Evolutionary conservation across 2,113 vertebrate species (phyloP).

Genomic region (Haemorhous mexicanus): DNA sequence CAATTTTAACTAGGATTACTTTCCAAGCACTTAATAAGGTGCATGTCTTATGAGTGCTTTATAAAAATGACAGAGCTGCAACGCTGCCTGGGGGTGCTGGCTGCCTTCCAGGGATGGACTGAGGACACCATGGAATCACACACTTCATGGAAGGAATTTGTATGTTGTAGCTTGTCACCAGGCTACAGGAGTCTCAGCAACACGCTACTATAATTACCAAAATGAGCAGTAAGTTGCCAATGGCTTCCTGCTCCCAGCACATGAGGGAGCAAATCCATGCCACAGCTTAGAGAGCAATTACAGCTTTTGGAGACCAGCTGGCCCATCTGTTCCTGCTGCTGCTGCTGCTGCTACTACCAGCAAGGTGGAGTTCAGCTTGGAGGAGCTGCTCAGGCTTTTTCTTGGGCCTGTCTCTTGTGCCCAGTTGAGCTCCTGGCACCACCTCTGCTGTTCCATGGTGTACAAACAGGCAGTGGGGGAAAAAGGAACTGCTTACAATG

Average conservation of each 20-base stretch:
- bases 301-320: background rate
- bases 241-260: background rate
- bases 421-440: background rate
- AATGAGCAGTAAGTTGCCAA: background rate
- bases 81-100: background rate
- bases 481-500: background rate
- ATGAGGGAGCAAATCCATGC: background rate
- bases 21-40: slow-evolving; percentile 6
- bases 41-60: background rate
- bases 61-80: background rate
- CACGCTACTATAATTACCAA: background rate
- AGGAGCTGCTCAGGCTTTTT: background rate
- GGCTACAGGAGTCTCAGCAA: background rate
- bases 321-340: background rate
- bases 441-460: background rate
- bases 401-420: rapidly evolving
- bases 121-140: background rate
- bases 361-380: background rate
- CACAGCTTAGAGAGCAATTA: background rate
- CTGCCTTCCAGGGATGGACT: background rate
- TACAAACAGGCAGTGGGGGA: background rate
- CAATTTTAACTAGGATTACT: slow-evolving; percentile 6
- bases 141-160: background rate
- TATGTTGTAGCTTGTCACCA: background rate
- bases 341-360: background rate